A percentile compares a stretch with the other conserved stretches of the same genome.
phyloP scores from a whole-genome alignment of 2,797 vertebrate genomes.

The Atherinosoma microstoma region DNA sequence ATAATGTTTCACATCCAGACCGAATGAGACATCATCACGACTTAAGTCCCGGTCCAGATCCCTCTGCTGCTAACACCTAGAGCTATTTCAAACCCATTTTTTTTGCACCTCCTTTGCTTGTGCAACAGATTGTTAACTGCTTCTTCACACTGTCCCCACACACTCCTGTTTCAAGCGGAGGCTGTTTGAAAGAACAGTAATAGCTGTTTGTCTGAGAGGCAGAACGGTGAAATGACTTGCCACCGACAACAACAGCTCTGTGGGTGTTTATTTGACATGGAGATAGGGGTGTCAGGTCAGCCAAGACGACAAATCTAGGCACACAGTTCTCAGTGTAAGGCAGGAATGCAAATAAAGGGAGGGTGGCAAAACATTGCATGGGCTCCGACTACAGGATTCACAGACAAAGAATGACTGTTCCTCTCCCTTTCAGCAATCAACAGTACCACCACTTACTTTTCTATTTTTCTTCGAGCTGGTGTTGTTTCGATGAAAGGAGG shows the following conservation, averaged over 20 bases:
- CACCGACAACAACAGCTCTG: slow-evolving; percentile 61
- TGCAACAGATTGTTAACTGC: slow-evolving; percentile 73
- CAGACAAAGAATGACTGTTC: neutral
- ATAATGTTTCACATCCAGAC: neutral
- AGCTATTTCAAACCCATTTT: slow-evolving; percentile 69
- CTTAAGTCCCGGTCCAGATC: slow-evolving; percentile 23
- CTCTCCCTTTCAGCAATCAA: slow-evolving; percentile 38
- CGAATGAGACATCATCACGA: slow-evolving; percentile 5
- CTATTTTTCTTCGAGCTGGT: slow-evolving; percentile 29
- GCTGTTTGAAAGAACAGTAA: slow-evolving; percentile 57
- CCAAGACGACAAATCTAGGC: slow-evolving; percentile 43
- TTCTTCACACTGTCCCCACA: slow-evolving; percentile 75
- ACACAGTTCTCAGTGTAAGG: slow-evolving; percentile 22
- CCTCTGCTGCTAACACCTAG: slow-evolving; percentile 54
- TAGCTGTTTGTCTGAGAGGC: slow-evolving; percentile 64
- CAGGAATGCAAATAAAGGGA: slow-evolving; percentile 14
- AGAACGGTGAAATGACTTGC: slow-evolving; percentile 52
- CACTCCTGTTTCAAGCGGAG: slow-evolving; percentile 66
- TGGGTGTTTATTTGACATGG: slow-evolving; percentile 62
- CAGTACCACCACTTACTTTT: slow-evolving; percentile 46
- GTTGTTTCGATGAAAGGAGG: slow-evolving; percentile 23
- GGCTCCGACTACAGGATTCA: slow-evolving; percentile 20
- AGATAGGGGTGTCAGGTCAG: slow-evolving; percentile 43
- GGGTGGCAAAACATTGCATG: neutral
- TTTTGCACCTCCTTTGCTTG: slow-evolving; percentile 69